Evolutionary conservation across 2,113 vertebrate genomes (phyloP).

Genomic region (Aviceda subcristata): DNA sequence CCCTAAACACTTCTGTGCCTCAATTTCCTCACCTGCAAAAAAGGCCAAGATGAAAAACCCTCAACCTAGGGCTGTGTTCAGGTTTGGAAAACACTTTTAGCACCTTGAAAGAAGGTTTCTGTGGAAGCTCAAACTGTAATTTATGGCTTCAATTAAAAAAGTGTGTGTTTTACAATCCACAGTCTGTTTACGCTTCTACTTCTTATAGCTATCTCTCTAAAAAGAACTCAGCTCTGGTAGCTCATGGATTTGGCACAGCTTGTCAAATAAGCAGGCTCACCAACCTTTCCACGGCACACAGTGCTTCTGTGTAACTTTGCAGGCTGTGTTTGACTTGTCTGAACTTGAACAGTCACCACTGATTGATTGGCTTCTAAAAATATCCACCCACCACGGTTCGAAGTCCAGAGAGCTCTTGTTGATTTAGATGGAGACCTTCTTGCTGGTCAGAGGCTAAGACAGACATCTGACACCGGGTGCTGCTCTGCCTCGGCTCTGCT

Average conservation of each 20-base stretch:
- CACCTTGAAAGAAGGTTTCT: background rate
- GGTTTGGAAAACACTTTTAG: background rate
- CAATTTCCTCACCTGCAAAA: background rate
- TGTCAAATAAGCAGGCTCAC: background rate
- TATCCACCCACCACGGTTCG: constrained; percentile 4
- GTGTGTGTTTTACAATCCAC: background rate
- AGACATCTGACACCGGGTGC: background rate
- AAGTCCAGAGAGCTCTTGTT: constrained; percentile 43
- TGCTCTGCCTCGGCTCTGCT: background rate
- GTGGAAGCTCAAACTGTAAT: background rate
- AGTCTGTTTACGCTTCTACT: background rate
- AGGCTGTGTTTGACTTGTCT: constrained; percentile 64
- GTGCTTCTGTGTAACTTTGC: constrained; percentile 54
- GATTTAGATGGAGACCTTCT: constrained; percentile 49
- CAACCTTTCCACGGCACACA: constrained; percentile 7
- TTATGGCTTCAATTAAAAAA: background rate
- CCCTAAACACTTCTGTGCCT: background rate
- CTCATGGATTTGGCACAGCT: constrained; percentile 5
- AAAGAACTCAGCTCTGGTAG: background rate
- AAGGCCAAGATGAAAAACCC: background rate
- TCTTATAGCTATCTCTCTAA: background rate
- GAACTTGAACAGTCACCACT: constrained; percentile 63
- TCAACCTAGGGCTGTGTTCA: background rate
- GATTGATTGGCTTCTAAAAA: constrained; percentile 72
- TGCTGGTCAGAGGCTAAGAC: background rate